Conservation (phyloP, 2,888 invertebrate genomes). For the Acleris emargana region DNA sequence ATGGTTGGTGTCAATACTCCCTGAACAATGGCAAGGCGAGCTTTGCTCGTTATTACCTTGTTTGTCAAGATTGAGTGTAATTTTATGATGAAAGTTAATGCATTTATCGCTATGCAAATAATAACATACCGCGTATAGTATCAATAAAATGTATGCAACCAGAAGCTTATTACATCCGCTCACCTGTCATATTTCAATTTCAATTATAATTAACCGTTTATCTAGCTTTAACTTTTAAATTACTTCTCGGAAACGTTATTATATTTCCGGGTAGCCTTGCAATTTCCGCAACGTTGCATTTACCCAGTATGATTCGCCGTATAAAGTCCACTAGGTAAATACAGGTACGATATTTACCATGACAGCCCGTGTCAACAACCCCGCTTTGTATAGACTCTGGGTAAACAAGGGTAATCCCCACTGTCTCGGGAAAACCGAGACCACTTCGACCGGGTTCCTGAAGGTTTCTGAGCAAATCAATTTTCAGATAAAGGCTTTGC, state of each 20-base stretch:
- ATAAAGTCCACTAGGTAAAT: conserved; percentile 72
- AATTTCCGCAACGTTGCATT: conserved; percentile 40
- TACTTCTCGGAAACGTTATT: background rate
- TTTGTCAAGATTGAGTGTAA: no score
- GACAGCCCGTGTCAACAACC: conserved; percentile 76
- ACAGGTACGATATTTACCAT: conserved; percentile 76
- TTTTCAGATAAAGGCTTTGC: background rate
- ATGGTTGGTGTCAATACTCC: no score
- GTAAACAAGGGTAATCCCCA: conserved; percentile 71
- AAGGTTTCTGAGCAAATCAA: background rate
- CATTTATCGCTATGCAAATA: no score
- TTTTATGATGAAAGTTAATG: no score
- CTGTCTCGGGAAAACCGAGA: conserved; percentile 42
- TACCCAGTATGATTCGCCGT: conserved; percentile 53
- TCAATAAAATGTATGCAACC: no score
- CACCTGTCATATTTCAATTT: no score
- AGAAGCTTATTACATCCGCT: no score
- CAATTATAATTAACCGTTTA: no score
- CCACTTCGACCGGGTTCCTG: conserved; percentile 37
- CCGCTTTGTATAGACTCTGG: conserved; percentile 72
- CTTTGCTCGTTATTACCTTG: no score
- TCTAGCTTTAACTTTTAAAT: no score
- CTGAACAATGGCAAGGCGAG: no score
- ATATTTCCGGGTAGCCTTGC: background rate
- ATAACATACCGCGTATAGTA: no score